These are phyloP conservation scores for Melikaiella ostensackeni DNA, from an alignment of 2,888 invertebrate species.

Conservation along the genomic window DNA sequence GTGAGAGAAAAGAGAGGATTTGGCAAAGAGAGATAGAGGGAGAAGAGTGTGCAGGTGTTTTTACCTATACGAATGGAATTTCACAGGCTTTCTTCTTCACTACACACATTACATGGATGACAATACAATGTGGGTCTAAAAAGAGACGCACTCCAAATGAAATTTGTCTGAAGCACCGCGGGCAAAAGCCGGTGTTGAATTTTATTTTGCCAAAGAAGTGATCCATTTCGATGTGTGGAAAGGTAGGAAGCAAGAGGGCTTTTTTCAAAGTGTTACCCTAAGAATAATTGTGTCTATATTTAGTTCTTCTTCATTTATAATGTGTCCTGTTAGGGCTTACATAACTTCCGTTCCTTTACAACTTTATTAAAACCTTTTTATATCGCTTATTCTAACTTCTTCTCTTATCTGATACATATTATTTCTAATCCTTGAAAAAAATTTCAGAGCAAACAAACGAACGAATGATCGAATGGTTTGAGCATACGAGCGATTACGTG, in stretches of 20 bases:
- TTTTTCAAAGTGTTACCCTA: not conserved
- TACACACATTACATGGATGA: slow-evolving; percentile 34
- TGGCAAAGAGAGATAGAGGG: slow-evolving; percentile 28
- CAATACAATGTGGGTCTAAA: slow-evolving; percentile 37
- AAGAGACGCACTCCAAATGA: slow-evolving; percentile 29
- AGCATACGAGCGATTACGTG: too few relatives aligned
- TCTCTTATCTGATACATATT: too few relatives aligned
- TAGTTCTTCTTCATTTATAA: too few relatives aligned
- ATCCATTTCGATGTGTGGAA: not conserved
- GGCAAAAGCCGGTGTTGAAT: slow-evolving; percentile 30
- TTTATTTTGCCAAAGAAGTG: slow-evolving; percentile 8
- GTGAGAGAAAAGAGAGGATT: not conserved
- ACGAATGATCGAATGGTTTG: too few relatives aligned
- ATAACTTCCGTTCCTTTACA: too few relatives aligned
- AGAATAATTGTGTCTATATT: too few relatives aligned
- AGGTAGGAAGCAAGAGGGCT: not conserved
- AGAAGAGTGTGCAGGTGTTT: slow-evolving; percentile 32
- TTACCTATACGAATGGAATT: slow-evolving; percentile 27
- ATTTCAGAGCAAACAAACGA: too few relatives aligned
- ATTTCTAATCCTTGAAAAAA: too few relatives aligned
- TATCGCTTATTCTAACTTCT: too few relatives aligned
- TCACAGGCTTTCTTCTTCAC: slow-evolving; percentile 26
- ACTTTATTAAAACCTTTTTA: too few relatives aligned
- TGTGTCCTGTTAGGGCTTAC: too few relatives aligned
- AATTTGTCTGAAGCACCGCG: slow-evolving; percentile 44